phyloP scores from a whole-genome alignment of 2,797 vertebrate species.

The Danionella dracula region DNA sequence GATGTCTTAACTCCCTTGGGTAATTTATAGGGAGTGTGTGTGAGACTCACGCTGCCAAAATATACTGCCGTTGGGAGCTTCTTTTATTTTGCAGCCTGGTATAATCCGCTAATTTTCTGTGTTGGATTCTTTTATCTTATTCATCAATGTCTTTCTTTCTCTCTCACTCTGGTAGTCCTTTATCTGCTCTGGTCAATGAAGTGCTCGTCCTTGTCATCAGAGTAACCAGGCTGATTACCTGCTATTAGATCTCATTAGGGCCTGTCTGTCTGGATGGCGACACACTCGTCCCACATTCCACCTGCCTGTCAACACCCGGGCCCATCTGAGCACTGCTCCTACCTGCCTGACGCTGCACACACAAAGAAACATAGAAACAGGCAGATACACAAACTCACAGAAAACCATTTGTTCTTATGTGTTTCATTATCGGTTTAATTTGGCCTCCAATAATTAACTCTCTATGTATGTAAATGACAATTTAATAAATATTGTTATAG shows the following conservation, averaged over 20 bases:
- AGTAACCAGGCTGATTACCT: slow-evolving; percentile 67
- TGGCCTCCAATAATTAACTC: too few species aligned
- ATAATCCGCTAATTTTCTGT: slow-evolving; percentile 2
- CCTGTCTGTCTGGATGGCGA: slow-evolving; percentile 62
- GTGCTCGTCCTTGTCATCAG: slow-evolving; percentile 61
- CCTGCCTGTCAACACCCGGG: slow-evolving; percentile 56
- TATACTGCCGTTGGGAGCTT: neutral
- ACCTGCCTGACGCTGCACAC: neutral
- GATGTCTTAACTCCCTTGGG: neutral
- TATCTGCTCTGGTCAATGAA: slow-evolving; percentile 34
- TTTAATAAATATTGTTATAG: too few species aligned
- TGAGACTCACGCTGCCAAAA: neutral
- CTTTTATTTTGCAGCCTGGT: slow-evolving; percentile 1
- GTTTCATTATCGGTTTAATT: too few species aligned
- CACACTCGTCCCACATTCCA: slow-evolving; percentile 35
- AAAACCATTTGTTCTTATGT: neutral
- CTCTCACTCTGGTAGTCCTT: neutral
- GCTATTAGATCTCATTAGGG: slow-evolving; percentile 69
- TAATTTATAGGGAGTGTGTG: neutral
- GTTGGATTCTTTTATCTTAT: neutral
- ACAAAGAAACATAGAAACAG: neutral
- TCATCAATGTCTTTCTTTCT: slow-evolving; percentile 32
- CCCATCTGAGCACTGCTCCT: slow-evolving; percentile 15
- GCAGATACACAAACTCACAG: neutral
- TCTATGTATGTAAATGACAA: too few species aligned